These are phyloP conservation scores for Lingula anatina DNA, from an alignment of 2,888 invertebrate genomes.

Conservation along the genomic window DNA sequence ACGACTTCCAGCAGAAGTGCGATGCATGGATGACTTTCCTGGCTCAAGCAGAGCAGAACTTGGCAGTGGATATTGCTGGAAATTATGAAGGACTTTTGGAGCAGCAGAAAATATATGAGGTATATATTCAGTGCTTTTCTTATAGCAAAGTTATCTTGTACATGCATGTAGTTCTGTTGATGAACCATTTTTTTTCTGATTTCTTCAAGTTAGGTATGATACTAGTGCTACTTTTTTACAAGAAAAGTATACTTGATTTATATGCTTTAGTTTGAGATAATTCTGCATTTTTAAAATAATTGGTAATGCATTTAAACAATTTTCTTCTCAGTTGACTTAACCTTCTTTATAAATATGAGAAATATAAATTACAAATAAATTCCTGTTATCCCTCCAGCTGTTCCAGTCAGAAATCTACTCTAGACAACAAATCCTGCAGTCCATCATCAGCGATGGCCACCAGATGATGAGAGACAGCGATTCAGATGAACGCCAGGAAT, in stretches of 20 bases:
- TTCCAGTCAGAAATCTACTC: conserved; percentile 43
- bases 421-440: conserved; percentile 42
- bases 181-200: too few species aligned
- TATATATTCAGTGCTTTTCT: conserved; percentile 10
- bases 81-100: conserved; percentile 35
- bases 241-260: too few species aligned
- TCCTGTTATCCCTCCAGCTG: too few species aligned
- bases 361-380: too few species aligned
- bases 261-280: too few species aligned
- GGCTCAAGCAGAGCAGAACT: conserved; percentile 37
- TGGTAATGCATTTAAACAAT: too few species aligned
- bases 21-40: conserved; percentile 46
- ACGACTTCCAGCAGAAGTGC: conserved; percentile 46
- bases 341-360: too few species aligned
- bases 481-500: conserved; percentile 34
- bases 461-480: conserved; percentile 36
- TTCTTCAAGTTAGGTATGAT: too few species aligned
- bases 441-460: conserved; percentile 45
- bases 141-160: not conserved
- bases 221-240: too few species aligned
- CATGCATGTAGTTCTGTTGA: too few species aligned
- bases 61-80: conserved; percentile 35
- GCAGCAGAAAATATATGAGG: conserved; percentile 43
- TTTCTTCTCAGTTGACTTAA: too few species aligned
- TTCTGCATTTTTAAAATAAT: too few species aligned